Conservation (phyloP, 2,888 invertebrate species). For the Erebia epiphron region DNA sequence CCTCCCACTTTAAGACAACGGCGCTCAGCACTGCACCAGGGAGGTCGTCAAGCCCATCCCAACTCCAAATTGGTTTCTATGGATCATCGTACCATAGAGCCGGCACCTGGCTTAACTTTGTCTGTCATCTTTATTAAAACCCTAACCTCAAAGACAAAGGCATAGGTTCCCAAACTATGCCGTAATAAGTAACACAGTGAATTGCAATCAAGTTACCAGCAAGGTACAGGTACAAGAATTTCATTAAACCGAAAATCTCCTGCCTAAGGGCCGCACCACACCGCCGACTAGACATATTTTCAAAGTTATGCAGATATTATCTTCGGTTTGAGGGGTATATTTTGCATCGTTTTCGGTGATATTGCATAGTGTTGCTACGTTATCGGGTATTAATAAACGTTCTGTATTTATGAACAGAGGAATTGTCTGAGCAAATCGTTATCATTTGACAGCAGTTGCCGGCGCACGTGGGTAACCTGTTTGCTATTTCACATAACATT, state of each 20-base stretch:
- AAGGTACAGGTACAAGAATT: constrained; percentile 47
- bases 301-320: constrained; percentile 39
- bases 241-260: constrained; percentile 48
- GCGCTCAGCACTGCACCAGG: no score
- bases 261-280: constrained; percentile 37
- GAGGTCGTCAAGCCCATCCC: no score
- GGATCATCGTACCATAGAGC: no score
- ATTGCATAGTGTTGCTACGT: constrained; percentile 25
- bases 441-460: no score
- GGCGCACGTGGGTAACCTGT: no score
- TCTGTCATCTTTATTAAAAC: constrained; percentile 33
- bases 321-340: constrained; percentile 38
- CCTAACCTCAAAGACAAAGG: constrained; percentile 34
- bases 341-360: constrained; percentile 31
- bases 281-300: constrained; percentile 37
- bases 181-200: constrained; percentile 26
- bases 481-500: no score
- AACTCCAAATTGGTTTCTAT: no score
- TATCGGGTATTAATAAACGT: not conserved
- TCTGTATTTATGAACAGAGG: no score
- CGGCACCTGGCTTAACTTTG: not conserved
- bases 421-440: no score
- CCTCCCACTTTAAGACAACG: no score
- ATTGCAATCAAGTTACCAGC: constrained; percentile 30
- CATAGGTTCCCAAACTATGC: constrained; percentile 36